Base-by-base conservation (phyloP, 2,797 vertebrate species). In the Adelosebastes latens region DNA sequence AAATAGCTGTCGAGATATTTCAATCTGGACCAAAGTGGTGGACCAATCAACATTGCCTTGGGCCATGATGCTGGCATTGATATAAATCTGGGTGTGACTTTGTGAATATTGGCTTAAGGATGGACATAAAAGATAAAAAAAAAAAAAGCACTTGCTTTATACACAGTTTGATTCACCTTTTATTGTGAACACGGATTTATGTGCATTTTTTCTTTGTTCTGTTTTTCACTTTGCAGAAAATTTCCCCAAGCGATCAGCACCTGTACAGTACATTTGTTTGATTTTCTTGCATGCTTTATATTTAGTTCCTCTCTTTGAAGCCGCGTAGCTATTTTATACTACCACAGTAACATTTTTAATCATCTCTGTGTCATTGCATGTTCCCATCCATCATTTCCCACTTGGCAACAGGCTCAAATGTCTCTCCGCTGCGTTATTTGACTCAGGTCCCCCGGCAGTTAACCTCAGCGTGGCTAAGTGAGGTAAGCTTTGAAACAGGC, bases 331-430 rank as follows among this genome's bases (percentile, higher is more conserved):
- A n/a, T 71, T 59, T 84, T 46, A 68, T 34, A 69, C 8, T 24
- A n/a, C 68, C 62, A 53, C 49, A 66, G 53, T 46, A 76, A 71
- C 29, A 34, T 36, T 85, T 81, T 80, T 62, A 79, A 79, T 53
- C 56, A 62, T 31, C 58, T 29, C 60, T 83, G 86, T 80, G 59
- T 75, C 79, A 77, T 62, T 64, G 49, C 72, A 76, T 9, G 60
- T 67, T 70, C 49, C 49, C 77, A 84, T 85, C 66, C 64, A 82
- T 88, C 77, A 81, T 75, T 60, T 88, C 56, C 22, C 56, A 69
- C 75, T 61, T 79, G 81, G 75, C 79, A 82, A 72, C 18, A 39
- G 22, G 39, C 58, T 72, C 55, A 63, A 88, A 79, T 80, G 82
- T 64, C 36, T 80, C 70, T 39, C 36, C 22, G 7, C 62, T 66